phyloP scores from a whole-genome alignment of 2,888 invertebrate species.

The Oeneis ivallda region DNA sequence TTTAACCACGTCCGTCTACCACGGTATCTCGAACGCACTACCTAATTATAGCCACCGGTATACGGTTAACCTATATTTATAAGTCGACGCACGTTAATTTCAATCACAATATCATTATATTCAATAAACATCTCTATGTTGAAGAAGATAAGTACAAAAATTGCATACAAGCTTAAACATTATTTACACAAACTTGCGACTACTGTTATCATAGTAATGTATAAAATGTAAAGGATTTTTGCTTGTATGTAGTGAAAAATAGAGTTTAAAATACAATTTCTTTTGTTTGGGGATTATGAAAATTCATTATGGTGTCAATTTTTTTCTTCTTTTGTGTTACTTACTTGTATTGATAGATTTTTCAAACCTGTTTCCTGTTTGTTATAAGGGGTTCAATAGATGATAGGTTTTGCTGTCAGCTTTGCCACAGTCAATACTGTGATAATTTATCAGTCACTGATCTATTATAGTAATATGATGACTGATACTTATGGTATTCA shows the following conservation, averaged over 20 bases:
- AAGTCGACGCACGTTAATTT: conserved; percentile 12
- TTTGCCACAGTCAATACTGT: too few relatives aligned
- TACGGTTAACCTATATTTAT: conserved; percentile 30
- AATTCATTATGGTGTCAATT: not conserved
- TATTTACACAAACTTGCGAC: conserved; percentile 3
- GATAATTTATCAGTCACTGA: too few relatives aligned
- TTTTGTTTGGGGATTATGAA: not conserved
- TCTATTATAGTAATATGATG: too few relatives aligned
- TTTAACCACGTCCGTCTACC: conserved; percentile 24
- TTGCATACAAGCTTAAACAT: not conserved
- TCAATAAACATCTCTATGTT: conserved; percentile 5
- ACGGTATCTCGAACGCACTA: conserved; percentile 35
- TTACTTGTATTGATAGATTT: not conserved
- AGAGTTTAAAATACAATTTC: conserved; percentile 1
- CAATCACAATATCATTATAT: not conserved
- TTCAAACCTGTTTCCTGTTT: not conserved
- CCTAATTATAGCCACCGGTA: conserved; percentile 34
- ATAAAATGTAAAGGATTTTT: not conserved
- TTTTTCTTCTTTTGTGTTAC: not conserved
- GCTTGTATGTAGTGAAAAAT: not conserved
- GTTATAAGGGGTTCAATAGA: not conserved
- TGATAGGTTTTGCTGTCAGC: not conserved
- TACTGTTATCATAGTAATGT: not conserved
- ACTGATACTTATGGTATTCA: too few relatives aligned
- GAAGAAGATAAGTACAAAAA: not conserved